These are phyloP conservation scores for Sinonovacula constricta DNA, from an alignment of 1,140 invertebrate genomes.

Conservation along the genomic window DNA sequence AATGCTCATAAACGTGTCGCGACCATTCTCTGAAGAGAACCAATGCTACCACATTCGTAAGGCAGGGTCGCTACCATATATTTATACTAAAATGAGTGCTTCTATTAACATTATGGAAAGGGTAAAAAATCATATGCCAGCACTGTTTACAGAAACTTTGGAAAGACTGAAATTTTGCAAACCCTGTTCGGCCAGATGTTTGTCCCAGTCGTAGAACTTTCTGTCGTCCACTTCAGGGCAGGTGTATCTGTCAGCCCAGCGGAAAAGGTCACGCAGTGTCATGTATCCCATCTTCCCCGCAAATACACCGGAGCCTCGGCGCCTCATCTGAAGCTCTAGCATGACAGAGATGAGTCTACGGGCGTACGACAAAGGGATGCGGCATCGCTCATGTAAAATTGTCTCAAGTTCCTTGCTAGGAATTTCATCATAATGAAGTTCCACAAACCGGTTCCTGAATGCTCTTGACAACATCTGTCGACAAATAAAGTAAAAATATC, in stretches of 20 bases:
- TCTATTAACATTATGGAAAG: too few relatives aligned
- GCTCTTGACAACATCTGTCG: conserved; percentile 90
- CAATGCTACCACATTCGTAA: too few relatives aligned
- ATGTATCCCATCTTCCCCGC: conserved; percentile 97
- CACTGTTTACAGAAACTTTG: too few relatives aligned
- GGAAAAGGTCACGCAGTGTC: conserved; percentile 96
- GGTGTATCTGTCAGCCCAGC: conserved; percentile 97
- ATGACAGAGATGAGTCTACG: conserved; percentile 96
- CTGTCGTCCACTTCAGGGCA: conserved; percentile 57
- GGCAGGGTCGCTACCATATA: too few relatives aligned
- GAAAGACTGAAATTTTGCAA: too few relatives aligned
- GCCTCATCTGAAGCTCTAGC: conserved; percentile 89
- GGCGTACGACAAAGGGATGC: conserved; percentile 91
- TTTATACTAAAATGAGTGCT: too few relatives aligned
- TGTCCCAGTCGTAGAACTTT: conserved; percentile 94
- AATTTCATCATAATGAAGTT: conserved; percentile 98
- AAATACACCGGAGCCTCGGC: conserved; percentile 92
- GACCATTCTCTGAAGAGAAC: too few relatives aligned
- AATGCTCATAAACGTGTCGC: too few relatives aligned
- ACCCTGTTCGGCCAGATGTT: conserved; percentile 97
- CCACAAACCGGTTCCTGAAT: conserved; percentile 98
- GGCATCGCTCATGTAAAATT: conserved; percentile 94
- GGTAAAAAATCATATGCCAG: too few relatives aligned
- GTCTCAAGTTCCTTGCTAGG: conserved; percentile 91
- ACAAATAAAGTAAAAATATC: conserved; percentile 79